phyloP scores from a whole-genome alignment of 1,140 invertebrate species.

The Aphelinus certus region DNA sequence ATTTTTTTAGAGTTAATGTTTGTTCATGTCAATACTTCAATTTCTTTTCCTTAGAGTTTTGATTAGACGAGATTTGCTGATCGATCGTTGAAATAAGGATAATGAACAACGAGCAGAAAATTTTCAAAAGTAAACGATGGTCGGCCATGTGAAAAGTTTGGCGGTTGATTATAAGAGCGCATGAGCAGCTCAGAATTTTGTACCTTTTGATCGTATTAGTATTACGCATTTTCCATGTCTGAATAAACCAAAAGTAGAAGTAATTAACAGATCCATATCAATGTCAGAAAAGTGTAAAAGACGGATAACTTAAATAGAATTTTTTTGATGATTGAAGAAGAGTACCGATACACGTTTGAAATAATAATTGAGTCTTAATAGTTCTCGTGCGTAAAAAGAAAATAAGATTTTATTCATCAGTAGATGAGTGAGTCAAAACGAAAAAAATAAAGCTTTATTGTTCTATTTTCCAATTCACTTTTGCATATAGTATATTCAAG shows the following conservation, averaged over 20 bases:
- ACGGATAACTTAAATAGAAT: constrained; percentile 33
- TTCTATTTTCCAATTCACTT: constrained; percentile 39
- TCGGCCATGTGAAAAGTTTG: constrained; percentile 16
- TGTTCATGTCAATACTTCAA: background rate
- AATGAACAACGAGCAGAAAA: constrained; percentile 13
- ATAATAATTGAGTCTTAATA: constrained; percentile 36
- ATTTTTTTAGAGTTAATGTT: too few relatives aligned
- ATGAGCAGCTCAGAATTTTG: constrained; percentile 37
- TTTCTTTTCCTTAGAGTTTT: constrained; percentile 1
- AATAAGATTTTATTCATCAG: constrained; percentile 39
- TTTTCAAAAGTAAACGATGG: constrained; percentile 21
- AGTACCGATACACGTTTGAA: constrained; percentile 28
- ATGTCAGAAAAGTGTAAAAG: constrained; percentile 39
- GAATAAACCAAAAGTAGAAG: constrained; percentile 48
- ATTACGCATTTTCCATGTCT: constrained; percentile 49
- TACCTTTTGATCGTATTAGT: constrained; percentile 54
- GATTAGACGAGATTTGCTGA: constrained; percentile 5
- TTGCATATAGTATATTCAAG: constrained; percentile 30
- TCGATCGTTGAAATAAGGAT: background rate
- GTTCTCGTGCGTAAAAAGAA: constrained; percentile 37
- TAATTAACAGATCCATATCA: constrained; percentile 45
- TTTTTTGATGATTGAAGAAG: constrained; percentile 7
- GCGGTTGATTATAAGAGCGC: constrained; percentile 27
- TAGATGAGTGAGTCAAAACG: constrained; percentile 34
- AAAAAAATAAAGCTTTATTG: constrained; percentile 32